These are phyloP conservation scores for Anisognathus igniventris DNA, from an alignment of 2,797 vertebrate genomes.

Conservation along the genomic window DNA sequence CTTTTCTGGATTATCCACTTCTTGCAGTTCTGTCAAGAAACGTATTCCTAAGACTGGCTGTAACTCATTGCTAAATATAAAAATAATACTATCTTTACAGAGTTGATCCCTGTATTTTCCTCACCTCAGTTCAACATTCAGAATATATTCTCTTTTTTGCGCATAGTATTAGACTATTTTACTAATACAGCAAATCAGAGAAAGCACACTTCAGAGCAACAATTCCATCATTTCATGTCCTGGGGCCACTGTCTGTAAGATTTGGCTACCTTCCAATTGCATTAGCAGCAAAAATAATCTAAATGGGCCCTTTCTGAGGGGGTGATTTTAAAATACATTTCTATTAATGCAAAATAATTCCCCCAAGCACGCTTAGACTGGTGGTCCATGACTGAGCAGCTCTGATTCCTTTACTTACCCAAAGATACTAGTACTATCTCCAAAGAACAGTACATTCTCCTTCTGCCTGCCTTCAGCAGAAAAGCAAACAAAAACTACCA, in stretches of 20 bases:
- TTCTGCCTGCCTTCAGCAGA: neutral
- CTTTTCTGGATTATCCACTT: neutral
- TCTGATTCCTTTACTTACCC: neutral
- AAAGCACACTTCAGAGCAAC: neutral
- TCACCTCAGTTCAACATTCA: neutral
- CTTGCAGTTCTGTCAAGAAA: neutral
- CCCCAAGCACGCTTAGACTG: neutral
- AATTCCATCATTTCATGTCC: neutral
- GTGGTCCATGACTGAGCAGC: neutral
- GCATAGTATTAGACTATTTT: neutral
- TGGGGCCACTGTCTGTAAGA: neutral
- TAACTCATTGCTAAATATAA: neutral
- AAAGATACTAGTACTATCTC: neutral
- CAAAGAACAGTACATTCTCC: neutral
- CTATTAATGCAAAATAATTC: slow-evolving; percentile 20
- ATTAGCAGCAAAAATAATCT: slow-evolving; percentile 8
- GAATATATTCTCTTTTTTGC: neutral
- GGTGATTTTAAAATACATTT: slow-evolving; percentile 42
- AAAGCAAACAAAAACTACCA: slow-evolving; percentile 14
- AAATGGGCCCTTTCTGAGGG: neutral
- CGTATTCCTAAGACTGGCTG: neutral
- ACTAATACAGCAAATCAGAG: neutral
- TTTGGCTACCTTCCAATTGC: neutral
- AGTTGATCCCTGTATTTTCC: neutral
- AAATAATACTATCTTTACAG: neutral